These are phyloP conservation scores for Acropternis orthonyx DNA, from an alignment of 2,797 vertebrate genomes.

Conservation along the genomic window DNA sequence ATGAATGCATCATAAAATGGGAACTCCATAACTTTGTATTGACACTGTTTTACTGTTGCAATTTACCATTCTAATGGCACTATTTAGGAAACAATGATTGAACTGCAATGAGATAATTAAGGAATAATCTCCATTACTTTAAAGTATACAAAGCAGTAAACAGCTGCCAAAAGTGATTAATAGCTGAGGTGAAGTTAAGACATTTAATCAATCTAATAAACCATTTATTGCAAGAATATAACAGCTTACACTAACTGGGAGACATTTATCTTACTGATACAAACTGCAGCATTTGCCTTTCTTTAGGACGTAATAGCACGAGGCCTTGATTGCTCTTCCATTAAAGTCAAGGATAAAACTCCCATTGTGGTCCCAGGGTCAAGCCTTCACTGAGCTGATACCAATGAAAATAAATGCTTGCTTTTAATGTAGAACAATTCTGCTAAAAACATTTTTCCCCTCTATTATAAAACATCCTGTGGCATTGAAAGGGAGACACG, in stretches of 20 bases:
- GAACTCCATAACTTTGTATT: conserved; percentile 17
- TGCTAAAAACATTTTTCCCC: not conserved
- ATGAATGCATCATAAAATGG: conserved; percentile 29
- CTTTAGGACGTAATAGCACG: not conserved
- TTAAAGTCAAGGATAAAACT: conserved; percentile 59
- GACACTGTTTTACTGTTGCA: conserved; percentile 42
- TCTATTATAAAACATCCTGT: conserved; percentile 11
- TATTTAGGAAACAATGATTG: conserved; percentile 61
- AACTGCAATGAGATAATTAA: conserved; percentile 59
- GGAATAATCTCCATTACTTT: conserved; percentile 54
- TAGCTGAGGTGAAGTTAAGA: conserved; percentile 46
- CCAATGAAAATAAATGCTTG: conserved; percentile 50
- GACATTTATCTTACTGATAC: conserved; percentile 36
- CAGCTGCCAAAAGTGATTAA: conserved; percentile 72
- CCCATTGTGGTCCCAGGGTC: conserved; percentile 37
- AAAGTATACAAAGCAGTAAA: conserved; percentile 71
- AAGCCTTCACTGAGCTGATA: conserved; percentile 11
- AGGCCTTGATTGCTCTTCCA: conserved; percentile 47
- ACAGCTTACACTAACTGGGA: not conserved
- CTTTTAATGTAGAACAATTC: conserved; percentile 29
- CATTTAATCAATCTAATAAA: conserved; percentile 65
- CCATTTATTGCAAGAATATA: conserved; percentile 34
- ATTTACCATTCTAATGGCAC: conserved; percentile 40
- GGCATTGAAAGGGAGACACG: conserved; percentile 28
- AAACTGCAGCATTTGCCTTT: conserved; percentile 28